These are phyloP conservation scores for Labroides dimidiatus DNA, from an alignment of 2,797 vertebrate genomes.

Conservation along the genomic window DNA sequence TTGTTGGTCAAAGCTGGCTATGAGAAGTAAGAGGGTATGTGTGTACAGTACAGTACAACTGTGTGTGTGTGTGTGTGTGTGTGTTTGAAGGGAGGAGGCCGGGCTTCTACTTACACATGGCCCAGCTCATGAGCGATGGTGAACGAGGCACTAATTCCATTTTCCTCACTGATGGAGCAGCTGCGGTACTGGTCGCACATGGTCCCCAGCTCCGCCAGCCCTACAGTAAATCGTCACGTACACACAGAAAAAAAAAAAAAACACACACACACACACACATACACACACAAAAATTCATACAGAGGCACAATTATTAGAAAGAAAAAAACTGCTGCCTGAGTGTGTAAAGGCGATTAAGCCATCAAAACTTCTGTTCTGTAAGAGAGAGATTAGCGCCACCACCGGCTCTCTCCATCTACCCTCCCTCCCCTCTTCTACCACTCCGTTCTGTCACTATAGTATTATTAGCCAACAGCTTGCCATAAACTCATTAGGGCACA, in stretches of 20 bases:
- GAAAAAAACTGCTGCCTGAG: slow-evolving; percentile 32
- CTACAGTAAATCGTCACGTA: slow-evolving; percentile 72
- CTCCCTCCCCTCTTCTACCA: slow-evolving; percentile 56
- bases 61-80: slow-evolving; percentile 25
- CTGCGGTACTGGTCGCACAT: slow-evolving; percentile 95
- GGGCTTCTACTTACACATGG: slow-evolving; percentile 92
- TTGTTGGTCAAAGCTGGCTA: slow-evolving; percentile 71
- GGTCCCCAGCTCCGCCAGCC: slow-evolving; percentile 95
- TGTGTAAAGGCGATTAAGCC: slow-evolving; percentile 68
- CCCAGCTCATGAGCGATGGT: slow-evolving; percentile 98
- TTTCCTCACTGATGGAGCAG: slow-evolving; percentile 98
- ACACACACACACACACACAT: too few relatives aligned
- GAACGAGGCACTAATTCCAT: slow-evolving; percentile 96
- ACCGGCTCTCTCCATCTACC: slow-evolving; percentile 39
- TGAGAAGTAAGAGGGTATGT: slow-evolving; percentile 24
- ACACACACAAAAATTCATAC: slow-evolving; percentile 42
- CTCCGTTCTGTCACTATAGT: slow-evolving; percentile 69
- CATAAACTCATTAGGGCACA: slow-evolving; percentile 65
- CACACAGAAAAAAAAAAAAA: slow-evolving; percentile 25
- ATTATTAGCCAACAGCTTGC: slow-evolving; percentile 69
- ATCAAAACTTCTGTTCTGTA: slow-evolving; percentile 65
- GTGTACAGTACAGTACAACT: slow-evolving; percentile 17
- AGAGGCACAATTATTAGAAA: slow-evolving; percentile 43
- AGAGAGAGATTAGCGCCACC: slow-evolving; percentile 68
- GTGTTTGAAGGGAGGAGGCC: slow-evolving; percentile 1